Evolutionary conservation across 2,888 invertebrate genomes (phyloP).

Genomic region (Polietes domitor): DNA sequence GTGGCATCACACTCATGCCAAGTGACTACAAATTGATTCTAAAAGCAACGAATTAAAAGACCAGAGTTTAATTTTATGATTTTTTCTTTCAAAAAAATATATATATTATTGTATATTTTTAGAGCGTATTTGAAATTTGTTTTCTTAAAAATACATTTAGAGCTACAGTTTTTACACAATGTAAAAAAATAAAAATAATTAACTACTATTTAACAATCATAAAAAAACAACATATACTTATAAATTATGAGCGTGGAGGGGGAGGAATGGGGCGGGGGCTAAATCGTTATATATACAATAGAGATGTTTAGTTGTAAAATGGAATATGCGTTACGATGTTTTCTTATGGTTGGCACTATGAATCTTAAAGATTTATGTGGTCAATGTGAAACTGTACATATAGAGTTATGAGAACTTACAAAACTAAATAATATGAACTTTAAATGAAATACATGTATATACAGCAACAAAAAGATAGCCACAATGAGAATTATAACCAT

Average conservation of each 20-base stretch:
- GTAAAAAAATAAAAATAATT: conserved; percentile 57
- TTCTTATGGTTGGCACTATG: conserved; percentile 56
- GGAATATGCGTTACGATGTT: conserved; percentile 34
- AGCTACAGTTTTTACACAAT: conserved; percentile 43
- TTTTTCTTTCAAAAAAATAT: conserved; percentile 61
- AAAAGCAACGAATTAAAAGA: conserved; percentile 45
- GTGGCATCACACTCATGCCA: conserved; percentile 89
- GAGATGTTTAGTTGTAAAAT: conserved; percentile 36
- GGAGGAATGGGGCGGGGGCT: background rate
- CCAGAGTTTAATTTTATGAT: conserved; percentile 27
- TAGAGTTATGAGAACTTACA: conserved; percentile 17
- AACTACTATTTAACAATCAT: conserved; percentile 70
- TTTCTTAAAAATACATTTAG: conserved; percentile 54
- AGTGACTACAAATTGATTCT: conserved; percentile 82
- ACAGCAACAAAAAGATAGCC: conserved; percentile 8
- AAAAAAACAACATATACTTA: conserved; percentile 66
- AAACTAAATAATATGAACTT: conserved; percentile 30
- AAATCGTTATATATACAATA: conserved; percentile 54
- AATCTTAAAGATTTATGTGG: conserved; percentile 51
- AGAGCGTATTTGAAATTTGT: conserved; percentile 35
- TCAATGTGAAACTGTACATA: background rate
- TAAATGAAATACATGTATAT: conserved; percentile 32
- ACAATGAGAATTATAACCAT: conserved; percentile 1
- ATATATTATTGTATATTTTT: conserved; percentile 60
- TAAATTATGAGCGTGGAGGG: conserved; percentile 33